These are phyloP conservation scores for Lethenteron camtschaticum DNA, from an alignment of 2,113 vertebrate genomes.

Conservation along the genomic window DNA sequence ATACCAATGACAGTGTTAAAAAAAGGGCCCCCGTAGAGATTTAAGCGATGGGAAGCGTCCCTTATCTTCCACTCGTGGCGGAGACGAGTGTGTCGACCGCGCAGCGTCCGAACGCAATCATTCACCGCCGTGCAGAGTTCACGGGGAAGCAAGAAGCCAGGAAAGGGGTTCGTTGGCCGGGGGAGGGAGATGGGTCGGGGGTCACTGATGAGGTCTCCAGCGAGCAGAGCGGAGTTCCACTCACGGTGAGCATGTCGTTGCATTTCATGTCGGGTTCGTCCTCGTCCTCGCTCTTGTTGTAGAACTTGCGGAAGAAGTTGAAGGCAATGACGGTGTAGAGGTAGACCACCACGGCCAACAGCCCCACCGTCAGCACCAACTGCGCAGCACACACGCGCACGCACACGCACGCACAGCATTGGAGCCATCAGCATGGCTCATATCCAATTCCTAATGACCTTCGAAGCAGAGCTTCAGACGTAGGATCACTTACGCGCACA, in stretches of 20 bases:
- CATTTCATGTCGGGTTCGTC: conserved; percentile 87
- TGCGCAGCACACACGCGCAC: conserved; percentile 12
- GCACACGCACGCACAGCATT: too few species aligned
- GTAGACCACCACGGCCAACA: conserved; percentile 66
- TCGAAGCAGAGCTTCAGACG: too few species aligned
- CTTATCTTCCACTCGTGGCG: too few species aligned
- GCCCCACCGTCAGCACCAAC: conserved; percentile 69
- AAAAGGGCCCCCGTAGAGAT: neutral
- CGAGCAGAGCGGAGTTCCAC: too few species aligned
- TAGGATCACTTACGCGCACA: too few species aligned
- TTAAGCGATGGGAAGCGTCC: too few species aligned
- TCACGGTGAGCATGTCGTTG: conserved; percentile 82
- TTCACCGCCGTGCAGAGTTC: conserved; percentile 4
- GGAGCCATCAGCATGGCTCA: too few species aligned
- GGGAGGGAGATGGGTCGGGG: too few species aligned
- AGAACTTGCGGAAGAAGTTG: conserved; percentile 90
- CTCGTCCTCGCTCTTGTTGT: conserved; percentile 78
- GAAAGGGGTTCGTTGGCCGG: neutral
- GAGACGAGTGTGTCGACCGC: too few species aligned
- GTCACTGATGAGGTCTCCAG: too few species aligned
- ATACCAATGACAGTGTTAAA: neutral
- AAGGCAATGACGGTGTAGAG: conserved; percentile 78
- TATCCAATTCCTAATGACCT: too few species aligned
- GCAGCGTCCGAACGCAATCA: neutral
- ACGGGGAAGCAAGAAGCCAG: neutral